Base-by-base conservation (phyloP, 2,888 invertebrate genomes). In the Andrena dorsata region DNA sequence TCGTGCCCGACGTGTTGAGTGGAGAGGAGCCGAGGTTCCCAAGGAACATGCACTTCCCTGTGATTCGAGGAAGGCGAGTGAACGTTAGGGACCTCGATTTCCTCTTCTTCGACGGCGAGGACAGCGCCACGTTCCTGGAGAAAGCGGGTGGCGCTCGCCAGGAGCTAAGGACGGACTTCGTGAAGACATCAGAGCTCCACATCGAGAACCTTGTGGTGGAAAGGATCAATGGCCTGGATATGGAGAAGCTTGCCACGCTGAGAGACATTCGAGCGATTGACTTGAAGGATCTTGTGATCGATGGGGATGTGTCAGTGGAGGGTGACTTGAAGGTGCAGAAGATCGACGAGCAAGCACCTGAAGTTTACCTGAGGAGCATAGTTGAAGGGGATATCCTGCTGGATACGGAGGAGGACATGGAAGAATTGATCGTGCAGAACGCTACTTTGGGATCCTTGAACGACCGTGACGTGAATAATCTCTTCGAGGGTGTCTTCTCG, bases 291-390 rank as follows among this genome's bases (percentile, higher is more conserved):
- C 47, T 92, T 10, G 74, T 87, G 0, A 83, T 93, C 56, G 87
- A 89, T 2, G 92, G 90, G 2, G 86, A 91, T 47, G 53, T 92
- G 3, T 76, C 73, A 30, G 77, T 93, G 16, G 79, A 82, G 13
- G 76, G 70, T 3, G 69, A 83, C 41, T 74, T 91, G 4, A 56
- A 73, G 32, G 76, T 89, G 0, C 32, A 49, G 3, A 69, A 41
- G 47, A 90, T 93, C 26, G 90, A 90, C 30, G 61, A 80, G 7
- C 49, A 85, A 32, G 41, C 74, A n/a, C 8, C 76, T 0, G 72
- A 69, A 16, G 60, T 66, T 41, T 93, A 89, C 73, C 73, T 93
- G 10, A 58, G 84, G 0, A 70, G 76, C 47, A 49, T 90, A 23
- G 60, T 56, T 5, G 65, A 74, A 26, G 41, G 71, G 20, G 80